Evolutionary conservation across 1,140 invertebrate genomes (phyloP).

Genomic region (Ooceraea biroi): DNA sequence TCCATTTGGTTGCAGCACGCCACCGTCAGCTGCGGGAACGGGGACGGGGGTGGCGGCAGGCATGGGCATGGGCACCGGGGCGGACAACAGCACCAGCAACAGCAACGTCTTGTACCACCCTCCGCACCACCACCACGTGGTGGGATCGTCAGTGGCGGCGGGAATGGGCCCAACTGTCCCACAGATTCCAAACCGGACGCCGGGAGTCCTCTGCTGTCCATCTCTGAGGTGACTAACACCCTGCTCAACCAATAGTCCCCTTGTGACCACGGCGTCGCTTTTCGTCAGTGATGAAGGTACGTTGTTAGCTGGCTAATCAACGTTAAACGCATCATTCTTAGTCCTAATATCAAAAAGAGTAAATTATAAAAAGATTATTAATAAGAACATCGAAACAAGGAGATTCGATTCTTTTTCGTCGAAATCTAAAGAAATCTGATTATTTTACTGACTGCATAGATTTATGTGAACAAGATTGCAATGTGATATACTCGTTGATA

Average conservation of each 20-base stretch:
- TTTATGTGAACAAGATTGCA: too few species aligned
- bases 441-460: too few species aligned
- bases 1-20: constrained; percentile 85
- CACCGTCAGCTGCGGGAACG: constrained; percentile 81
- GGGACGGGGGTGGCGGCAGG: constrained; percentile 80
- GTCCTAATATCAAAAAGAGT: too few species aligned
- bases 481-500: too few species aligned
- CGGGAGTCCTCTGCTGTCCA: constrained; percentile 93
- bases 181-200: constrained; percentile 89
- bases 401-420: too few species aligned
- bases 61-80: constrained; percentile 76
- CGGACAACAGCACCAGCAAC: constrained; percentile 80
- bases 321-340: constrained; percentile 1
- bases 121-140: constrained; percentile 78
- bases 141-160: constrained; percentile 80
- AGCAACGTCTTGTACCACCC: constrained; percentile 82
- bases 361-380: too few species aligned
- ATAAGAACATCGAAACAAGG: too few species aligned
- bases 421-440: too few species aligned
- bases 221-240: constrained; percentile 94
- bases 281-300: constrained; percentile 73
- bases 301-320: background rate
- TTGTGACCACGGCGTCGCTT: constrained; percentile 70
- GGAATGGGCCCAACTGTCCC: constrained; percentile 84
- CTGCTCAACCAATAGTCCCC: constrained; percentile 89